Evolutionary conservation across 2,113 vertebrate genomes (phyloP), one percentile per base, ranked within the genome.

Genomic region (Pollachius pollachius): DNA sequence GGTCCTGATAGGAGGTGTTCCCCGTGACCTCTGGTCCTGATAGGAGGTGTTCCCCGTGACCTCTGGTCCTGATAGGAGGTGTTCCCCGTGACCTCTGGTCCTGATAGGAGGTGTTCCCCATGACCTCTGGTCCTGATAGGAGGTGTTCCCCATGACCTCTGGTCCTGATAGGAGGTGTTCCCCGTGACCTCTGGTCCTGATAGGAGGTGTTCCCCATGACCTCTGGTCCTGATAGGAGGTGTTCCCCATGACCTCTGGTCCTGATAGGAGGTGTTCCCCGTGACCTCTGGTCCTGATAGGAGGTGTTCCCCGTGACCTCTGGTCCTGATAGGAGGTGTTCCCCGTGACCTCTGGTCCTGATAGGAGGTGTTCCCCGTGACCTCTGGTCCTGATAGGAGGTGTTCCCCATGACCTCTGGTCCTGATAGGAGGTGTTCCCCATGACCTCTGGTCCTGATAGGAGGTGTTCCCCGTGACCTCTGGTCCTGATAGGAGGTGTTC

Each of bases 61-160:
- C 87, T 23, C 21, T 23, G 21, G 21, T 2, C 23, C 23, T 23
- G 23, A 23, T 23, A 23, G 23, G 23, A 23, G 23, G 23, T 23
- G 23, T 23, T 23, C 23, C 23, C 2, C 7, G 1, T 54, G 9
- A 54, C 52, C 16, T 8, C 9, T 52, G 11, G 9, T 64, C 3
- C 19, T 18, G 63, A 15, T 34, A 94, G 93, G 90, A 91, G 27
- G 73, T 87, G 15, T 91, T 91, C 58, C 85, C 89, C 64, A 68
- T 68, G 12, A 89, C 92, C 16, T 95, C 94, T 2, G 94, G 93
- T 19, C n/a, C n/a, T n/a, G n/a, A n/a, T n/a, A n/a, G n/a, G n/a
- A n/a, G n/a, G n/a, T n/a, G n/a, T n/a, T n/a, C n/a, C n/a, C n/a
- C n/a, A n/a, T n/a, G 9, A 9, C 52, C 16, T 8, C 12, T 54